Evolutionary conservation across 2,888 invertebrate genomes (phyloP).

Genomic region (Psylliodes chrysocephalus): DNA sequence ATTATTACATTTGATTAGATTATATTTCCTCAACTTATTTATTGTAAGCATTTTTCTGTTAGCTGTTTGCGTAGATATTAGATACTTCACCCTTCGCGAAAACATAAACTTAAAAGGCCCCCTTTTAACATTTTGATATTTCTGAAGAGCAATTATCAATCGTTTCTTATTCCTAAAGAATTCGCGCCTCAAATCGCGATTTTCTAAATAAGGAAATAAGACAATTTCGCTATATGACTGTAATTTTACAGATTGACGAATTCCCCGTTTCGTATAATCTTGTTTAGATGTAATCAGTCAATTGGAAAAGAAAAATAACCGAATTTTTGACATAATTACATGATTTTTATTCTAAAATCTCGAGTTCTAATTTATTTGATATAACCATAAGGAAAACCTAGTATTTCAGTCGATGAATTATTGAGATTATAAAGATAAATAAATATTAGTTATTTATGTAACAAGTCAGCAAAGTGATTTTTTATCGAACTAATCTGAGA

Average conservation of each 20-base stretch:
- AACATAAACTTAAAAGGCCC: neutral
- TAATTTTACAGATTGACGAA: conserved; percentile 39
- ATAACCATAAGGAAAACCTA: too few relatives aligned
- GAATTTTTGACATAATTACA: neutral
- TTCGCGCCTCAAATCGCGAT: neutral
- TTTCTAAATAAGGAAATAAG: conserved; percentile 54
- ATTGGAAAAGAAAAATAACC: conserved; percentile 25
- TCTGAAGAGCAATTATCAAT: neutral
- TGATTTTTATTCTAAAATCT: neutral
- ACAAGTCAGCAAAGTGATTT: too few relatives aligned
- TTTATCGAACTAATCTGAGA: too few relatives aligned
- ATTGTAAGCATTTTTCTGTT: too few relatives aligned
- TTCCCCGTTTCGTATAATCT: conserved; percentile 31
- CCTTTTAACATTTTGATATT: neutral
- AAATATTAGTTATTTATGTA: too few relatives aligned
- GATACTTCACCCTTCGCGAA: too few relatives aligned
- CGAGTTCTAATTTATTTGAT: too few relatives aligned
- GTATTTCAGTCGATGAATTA: too few relatives aligned
- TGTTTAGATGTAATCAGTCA: conserved; percentile 32
- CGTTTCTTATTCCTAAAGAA: neutral
- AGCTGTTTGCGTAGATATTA: too few relatives aligned
- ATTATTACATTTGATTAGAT: too few relatives aligned
- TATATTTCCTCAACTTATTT: too few relatives aligned
- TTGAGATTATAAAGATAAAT: too few relatives aligned
- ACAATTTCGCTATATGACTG: conserved; percentile 49